A percentile compares a stretch with the other conserved stretches of the same genome.
Conservation (phyloP, 1,140 invertebrate genomes). For the Melitaea cinxia region DNA sequence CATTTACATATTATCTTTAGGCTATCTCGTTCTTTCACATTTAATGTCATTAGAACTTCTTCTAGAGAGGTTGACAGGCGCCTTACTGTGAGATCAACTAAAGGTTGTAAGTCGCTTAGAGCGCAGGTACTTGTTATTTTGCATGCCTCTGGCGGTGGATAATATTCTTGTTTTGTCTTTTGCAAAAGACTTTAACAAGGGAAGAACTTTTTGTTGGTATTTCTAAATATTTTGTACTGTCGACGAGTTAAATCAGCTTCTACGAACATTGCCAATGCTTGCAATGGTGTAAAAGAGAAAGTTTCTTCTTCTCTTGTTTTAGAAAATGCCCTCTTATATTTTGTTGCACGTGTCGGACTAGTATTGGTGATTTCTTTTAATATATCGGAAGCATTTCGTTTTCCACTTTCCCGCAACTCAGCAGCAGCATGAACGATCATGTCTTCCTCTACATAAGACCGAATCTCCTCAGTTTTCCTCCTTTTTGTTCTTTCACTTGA, state of each 20-base stretch:
- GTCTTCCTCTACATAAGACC: no score
- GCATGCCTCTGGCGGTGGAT: slow-evolving; percentile 37
- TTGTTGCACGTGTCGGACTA: background rate
- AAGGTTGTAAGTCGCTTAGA: slow-evolving; percentile 51
- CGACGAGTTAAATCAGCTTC: slow-evolving; percentile 46
- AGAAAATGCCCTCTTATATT: slow-evolving; percentile 29
- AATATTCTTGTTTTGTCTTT: slow-evolving; percentile 52
- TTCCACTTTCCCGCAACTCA: no score
- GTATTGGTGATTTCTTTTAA: no score
- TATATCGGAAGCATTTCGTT: no score
- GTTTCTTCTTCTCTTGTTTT: background rate
- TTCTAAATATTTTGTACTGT: slow-evolving; percentile 50
- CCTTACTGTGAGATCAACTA: slow-evolving; percentile 48
- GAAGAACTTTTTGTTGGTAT: slow-evolving; percentile 41
- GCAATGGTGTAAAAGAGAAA: slow-evolving; percentile 20
- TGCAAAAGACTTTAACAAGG: slow-evolving; percentile 47
- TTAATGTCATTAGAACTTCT: slow-evolving; percentile 45
- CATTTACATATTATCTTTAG: slow-evolving; percentile 48
- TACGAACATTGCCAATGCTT: slow-evolving; percentile 49
- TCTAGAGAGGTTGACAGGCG: slow-evolving; percentile 48
- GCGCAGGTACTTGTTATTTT: slow-evolving; percentile 49
- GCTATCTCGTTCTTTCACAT: slow-evolving; percentile 35
- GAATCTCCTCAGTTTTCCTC: no score
- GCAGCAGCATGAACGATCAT: no score
- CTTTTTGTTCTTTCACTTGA: no score